Conservation (phyloP, 2,797 vertebrate genomes). For the Alfaro cultratus region DNA sequence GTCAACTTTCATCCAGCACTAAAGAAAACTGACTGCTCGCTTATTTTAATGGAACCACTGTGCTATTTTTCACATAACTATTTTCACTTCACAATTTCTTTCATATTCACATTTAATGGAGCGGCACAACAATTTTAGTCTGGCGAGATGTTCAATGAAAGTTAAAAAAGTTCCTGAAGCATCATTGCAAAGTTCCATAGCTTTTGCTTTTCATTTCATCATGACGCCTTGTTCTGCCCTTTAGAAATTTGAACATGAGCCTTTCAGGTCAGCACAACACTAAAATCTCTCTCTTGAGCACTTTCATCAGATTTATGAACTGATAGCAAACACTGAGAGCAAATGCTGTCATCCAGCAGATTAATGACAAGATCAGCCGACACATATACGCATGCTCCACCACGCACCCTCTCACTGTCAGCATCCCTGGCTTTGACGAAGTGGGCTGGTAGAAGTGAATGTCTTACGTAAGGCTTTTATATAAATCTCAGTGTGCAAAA, state of each 20-base stretch:
- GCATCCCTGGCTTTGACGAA: constrained; percentile 65
- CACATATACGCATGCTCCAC: constrained; percentile 27
- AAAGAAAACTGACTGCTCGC: neutral
- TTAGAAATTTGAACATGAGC: constrained; percentile 18
- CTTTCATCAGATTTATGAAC: constrained; percentile 25
- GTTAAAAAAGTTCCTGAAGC: neutral
- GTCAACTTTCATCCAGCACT: neutral
- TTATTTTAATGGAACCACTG: neutral
- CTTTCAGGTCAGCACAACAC: constrained; percentile 31
- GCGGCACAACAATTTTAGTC: no score
- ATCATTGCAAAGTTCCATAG: neutral
- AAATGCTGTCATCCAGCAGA: constrained; percentile 47
- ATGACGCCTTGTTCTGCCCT: neutral
- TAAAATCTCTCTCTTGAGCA: constrained; percentile 9
- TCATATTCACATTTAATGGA: neutral
- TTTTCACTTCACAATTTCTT: neutral
- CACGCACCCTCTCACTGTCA: constrained; percentile 45
- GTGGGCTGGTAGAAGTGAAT: constrained; percentile 64
- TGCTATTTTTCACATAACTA: neutral
- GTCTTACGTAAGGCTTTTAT: constrained; percentile 83
- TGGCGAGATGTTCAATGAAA: neutral
- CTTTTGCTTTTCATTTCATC: constrained; percentile 11
- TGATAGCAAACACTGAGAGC: constrained; percentile 32
- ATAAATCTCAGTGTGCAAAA: constrained; percentile 72
- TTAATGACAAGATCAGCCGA: constrained; percentile 59